A percentile compares a stretch with the other conserved stretches of the same genome.
Conservation (phyloP, 2,797 vertebrate species). For the Cottoperca gobio region DNA sequence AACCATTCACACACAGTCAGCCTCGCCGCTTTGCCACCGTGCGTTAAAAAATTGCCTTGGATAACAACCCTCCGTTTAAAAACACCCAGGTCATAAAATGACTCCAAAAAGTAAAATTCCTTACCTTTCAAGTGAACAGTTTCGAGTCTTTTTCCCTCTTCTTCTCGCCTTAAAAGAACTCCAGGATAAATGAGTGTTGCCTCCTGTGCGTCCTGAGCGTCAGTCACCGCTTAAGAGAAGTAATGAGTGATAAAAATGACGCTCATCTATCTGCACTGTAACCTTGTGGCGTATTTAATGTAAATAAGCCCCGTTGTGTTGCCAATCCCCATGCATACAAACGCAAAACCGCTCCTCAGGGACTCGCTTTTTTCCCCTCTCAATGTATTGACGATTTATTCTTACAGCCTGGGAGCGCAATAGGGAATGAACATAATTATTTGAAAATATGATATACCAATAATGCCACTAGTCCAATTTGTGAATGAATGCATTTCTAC, state of each 20-base stretch:
- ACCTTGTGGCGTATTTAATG: constrained; percentile 99
- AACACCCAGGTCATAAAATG: constrained; percentile 59
- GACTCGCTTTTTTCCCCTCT: constrained; percentile 81
- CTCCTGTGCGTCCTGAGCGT: constrained; percentile 89
- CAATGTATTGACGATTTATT: constrained; percentile 91
- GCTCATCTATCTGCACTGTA: constrained; percentile 98
- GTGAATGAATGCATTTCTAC: constrained; percentile 67
- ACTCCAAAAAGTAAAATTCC: constrained; percentile 79
- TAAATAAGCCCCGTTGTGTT: constrained; percentile 99
- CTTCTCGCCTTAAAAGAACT: constrained; percentile 87
- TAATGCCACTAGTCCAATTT: constrained; percentile 83
- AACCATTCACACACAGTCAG: constrained; percentile 83
- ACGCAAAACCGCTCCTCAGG: constrained; percentile 90
- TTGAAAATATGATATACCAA: constrained; percentile 95
- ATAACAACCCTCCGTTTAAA: constrained; percentile 81
- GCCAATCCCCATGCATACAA: constrained; percentile 93
- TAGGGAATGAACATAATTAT: constrained; percentile 88
- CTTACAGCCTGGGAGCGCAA: constrained; percentile 89
- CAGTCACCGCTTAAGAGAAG: constrained; percentile 96
- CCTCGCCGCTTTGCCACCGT: constrained; percentile 82
- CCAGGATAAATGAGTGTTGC: constrained; percentile 89
- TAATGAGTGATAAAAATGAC: constrained; percentile 99
- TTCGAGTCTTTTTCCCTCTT: constrained; percentile 86
- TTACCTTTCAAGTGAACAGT: constrained; percentile 93
- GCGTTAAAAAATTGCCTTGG: constrained; percentile 83